Conservation (phyloP, 2,888 invertebrate genomes). For the Aromia moschata region DNA sequence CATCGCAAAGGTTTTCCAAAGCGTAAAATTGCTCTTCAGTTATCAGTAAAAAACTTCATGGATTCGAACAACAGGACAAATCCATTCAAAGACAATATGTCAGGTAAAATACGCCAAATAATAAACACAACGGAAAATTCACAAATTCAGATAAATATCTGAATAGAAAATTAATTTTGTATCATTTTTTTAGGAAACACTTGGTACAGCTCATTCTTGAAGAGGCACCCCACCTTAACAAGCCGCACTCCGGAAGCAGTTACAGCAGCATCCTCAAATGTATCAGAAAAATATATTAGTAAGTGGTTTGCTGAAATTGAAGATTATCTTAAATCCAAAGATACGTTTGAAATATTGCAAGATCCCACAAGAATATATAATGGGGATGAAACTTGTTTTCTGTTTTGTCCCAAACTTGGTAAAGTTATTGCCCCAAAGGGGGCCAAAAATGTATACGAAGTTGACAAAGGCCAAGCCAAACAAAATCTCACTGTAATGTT, state of each 20-base stretch:
- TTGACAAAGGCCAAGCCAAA: slow-evolving; percentile 17
- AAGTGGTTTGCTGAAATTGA: background rate
- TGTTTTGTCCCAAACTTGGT: slow-evolving; percentile 17
- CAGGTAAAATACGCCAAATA: background rate
- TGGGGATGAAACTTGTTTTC: slow-evolving; percentile 2
- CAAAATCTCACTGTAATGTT: slow-evolving; percentile 28
- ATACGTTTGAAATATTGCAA: background rate
- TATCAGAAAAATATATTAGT: background rate
- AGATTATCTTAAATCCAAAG: background rate
- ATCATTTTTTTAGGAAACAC: background rate
- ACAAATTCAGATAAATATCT: too few relatives aligned
- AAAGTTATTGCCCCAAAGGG: slow-evolving; percentile 14
- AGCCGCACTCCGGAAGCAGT: background rate
- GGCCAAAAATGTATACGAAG: slow-evolving; percentile 24
- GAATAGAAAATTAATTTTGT: too few relatives aligned
- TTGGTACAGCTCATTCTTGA: background rate
- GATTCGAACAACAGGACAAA: background rate
- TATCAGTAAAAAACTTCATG: background rate
- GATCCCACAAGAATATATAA: background rate
- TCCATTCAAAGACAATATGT: background rate
- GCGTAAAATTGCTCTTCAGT: background rate
- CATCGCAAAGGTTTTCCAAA: background rate
- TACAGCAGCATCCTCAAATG: background rate
- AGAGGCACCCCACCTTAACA: background rate
- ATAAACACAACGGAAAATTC: too few relatives aligned